Evolutionary conservation across 2,113 vertebrate genomes (phyloP).

Genomic region (Nyctibius bracteatus): DNA sequence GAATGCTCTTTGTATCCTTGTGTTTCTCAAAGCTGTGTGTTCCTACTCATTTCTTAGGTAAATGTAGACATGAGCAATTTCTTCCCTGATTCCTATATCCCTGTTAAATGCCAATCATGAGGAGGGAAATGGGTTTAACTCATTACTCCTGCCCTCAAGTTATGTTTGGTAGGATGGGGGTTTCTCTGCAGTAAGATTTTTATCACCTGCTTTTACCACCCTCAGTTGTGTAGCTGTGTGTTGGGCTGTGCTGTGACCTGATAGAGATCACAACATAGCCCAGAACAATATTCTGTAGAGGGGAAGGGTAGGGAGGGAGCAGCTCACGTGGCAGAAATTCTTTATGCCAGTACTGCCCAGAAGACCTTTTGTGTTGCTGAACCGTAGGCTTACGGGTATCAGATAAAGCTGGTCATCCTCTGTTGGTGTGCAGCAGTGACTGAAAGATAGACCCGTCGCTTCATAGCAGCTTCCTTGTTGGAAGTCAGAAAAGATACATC

Average conservation of each 20-base stretch:
- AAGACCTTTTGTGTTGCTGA: neutral
- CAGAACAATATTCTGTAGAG: neutral
- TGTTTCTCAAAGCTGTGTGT: neutral
- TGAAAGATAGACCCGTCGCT: neutral
- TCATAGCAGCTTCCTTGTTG: neutral
- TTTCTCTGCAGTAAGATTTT: neutral
- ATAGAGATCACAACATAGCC: neutral
- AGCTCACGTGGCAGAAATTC: neutral
- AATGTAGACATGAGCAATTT: fast-evolving
- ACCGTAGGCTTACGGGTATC: fast-evolving
- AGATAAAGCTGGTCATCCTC: neutral
- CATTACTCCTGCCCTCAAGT: neutral
- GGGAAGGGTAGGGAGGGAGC: neutral
- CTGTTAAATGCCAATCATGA: neutral
- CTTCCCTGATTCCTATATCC: neutral
- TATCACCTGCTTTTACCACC: neutral
- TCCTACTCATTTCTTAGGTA: neutral
- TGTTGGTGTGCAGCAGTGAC: neutral
- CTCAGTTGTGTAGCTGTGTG: neutral
- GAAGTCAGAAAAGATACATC: neutral
- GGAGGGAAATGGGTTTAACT: neutral
- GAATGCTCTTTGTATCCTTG: neutral
- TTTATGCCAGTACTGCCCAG: neutral
- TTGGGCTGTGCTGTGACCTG: neutral
- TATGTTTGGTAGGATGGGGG: neutral